These are phyloP conservation scores for Epizoanthus fatuus DNA, from an alignment of 92 coral and sea anemone species.

Conservation along the genomic window DNA sequence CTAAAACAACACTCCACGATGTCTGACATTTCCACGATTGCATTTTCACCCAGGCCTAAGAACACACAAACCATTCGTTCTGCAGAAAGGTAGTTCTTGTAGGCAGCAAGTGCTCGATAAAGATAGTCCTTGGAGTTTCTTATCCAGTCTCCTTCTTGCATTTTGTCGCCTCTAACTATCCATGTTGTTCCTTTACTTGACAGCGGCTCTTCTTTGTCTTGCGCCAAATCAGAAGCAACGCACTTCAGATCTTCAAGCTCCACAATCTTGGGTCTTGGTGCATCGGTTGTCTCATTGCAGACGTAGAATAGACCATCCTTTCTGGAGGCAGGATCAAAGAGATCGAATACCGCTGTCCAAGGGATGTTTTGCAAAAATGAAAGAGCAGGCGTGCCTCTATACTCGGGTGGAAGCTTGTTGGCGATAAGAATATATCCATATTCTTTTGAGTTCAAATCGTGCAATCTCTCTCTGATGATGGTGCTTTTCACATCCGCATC, in stretches of 20 bases:
- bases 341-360: slow-evolving; percentile 74
- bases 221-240: slow-evolving; percentile 7
- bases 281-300: slow-evolving; percentile 70
- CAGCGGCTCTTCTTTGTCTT: slow-evolving; percentile 22
- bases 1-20: slow-evolving; percentile 71
- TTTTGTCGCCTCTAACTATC: slow-evolving; percentile 59
- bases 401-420: slow-evolving; percentile 59
- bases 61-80: slow-evolving; percentile 69
- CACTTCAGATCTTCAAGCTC: slow-evolving; percentile 66
- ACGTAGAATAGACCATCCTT: slow-evolving; percentile 61
- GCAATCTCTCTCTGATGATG: slow-evolving; percentile 53
- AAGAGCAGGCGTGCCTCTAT: slow-evolving; percentile 53
- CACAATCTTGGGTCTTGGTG: slow-evolving; percentile 51
- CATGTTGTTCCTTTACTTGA: slow-evolving; percentile 76
- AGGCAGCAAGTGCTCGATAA: slow-evolving; percentile 64
- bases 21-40: slow-evolving; percentile 64
- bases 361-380: slow-evolving; percentile 76
- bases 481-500: slow-evolving; percentile 50
- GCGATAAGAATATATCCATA: slow-evolving; percentile 57
- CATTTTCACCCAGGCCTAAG: slow-evolving; percentile 49
- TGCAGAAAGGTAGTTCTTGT: slow-evolving; percentile 44
- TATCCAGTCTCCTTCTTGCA: slow-evolving; percentile 75
- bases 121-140: slow-evolving; percentile 63
- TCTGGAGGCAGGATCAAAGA: slow-evolving; percentile 57
- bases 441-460: slow-evolving; percentile 61